These are phyloP conservation scores for Spodoptera litura DNA, from an alignment of 1,140 invertebrate species.

Conservation along the genomic window DNA sequence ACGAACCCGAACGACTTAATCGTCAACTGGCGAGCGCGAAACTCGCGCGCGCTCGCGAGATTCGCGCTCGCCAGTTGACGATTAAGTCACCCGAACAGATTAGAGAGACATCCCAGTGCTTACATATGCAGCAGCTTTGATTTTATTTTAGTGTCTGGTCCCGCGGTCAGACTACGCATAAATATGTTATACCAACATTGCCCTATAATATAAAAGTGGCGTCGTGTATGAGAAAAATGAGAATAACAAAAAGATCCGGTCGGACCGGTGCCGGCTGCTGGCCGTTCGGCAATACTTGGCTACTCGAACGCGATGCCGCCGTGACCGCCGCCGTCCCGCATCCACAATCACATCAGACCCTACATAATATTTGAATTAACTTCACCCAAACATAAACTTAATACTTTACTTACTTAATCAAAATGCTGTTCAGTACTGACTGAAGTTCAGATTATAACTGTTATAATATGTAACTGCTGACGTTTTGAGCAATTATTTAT, in stretches of 20 bases:
- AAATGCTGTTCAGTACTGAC: too few species aligned
- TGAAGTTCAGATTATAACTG: too few species aligned
- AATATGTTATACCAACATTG: not conserved
- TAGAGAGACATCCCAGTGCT: not conserved
- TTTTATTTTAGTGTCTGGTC: not conserved
- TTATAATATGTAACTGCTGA: too few species aligned
- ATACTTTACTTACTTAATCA: too few species aligned
- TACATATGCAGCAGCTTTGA: not conserved
- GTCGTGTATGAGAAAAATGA: conserved; percentile 2
- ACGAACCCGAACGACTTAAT: too few species aligned
- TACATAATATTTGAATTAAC: not conserved
- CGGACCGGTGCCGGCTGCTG: conserved; percentile 1
- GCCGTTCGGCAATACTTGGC: conserved; percentile 9
- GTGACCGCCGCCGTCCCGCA: not conserved
- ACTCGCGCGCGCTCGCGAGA: too few species aligned
- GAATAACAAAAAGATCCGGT: conserved; percentile 10
- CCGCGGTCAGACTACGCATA: not conserved
- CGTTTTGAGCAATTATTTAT: not conserved
- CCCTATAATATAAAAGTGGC: not conserved
- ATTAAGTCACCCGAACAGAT: not conserved
- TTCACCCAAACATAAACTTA: too few species aligned
- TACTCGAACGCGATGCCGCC: not conserved
- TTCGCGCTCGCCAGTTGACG: too few species aligned
- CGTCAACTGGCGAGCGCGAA: too few species aligned
- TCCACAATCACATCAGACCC: not conserved